Conservation (phyloP, 2,888 invertebrate genomes). For the Nemotelus nigrinus region DNA sequence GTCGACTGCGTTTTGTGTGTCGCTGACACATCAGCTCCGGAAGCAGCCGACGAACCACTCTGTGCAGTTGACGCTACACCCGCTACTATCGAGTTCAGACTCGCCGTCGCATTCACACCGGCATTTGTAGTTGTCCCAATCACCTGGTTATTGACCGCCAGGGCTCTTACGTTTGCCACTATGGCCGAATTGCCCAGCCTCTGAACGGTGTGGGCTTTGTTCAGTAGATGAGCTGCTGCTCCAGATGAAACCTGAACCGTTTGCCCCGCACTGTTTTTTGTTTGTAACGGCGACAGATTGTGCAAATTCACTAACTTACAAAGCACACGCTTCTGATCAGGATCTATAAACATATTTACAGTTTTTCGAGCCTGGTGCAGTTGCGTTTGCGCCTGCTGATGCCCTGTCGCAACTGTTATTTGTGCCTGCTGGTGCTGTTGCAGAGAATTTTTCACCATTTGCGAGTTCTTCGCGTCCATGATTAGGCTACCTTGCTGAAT, state of each 20-base stretch:
- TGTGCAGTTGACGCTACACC: constrained; percentile 34
- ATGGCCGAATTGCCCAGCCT: constrained; percentile 48
- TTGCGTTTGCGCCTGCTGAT: constrained; percentile 46
- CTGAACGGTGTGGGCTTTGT: constrained; percentile 54
- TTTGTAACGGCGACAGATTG: constrained; percentile 55
- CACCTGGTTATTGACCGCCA: constrained; percentile 46
- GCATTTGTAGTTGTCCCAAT: constrained; percentile 41
- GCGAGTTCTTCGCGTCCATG: constrained; percentile 52
- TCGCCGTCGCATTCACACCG: neutral
- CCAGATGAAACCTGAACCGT: constrained; percentile 45
- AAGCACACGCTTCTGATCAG: constrained; percentile 60
- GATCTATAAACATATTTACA: constrained; percentile 52
- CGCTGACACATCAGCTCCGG: constrained; percentile 10
- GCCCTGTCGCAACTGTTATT: constrained; percentile 16
- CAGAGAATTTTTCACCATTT: constrained; percentile 49
- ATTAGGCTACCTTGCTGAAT: constrained; percentile 56
- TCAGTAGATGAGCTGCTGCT: constrained; percentile 41
- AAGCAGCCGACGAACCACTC: constrained; percentile 20
- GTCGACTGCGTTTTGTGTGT: constrained; percentile 10
- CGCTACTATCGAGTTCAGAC: constrained; percentile 2
- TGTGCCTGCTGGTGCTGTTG: constrained; percentile 48
- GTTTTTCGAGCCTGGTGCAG: constrained; percentile 42
- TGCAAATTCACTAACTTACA: constrained; percentile 62
- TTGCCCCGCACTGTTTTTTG: constrained; percentile 59
- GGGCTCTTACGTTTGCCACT: constrained; percentile 49